Evolutionary conservation across 2,888 invertebrate species (phyloP).

Genomic region (Drosophila histrio): DNA sequence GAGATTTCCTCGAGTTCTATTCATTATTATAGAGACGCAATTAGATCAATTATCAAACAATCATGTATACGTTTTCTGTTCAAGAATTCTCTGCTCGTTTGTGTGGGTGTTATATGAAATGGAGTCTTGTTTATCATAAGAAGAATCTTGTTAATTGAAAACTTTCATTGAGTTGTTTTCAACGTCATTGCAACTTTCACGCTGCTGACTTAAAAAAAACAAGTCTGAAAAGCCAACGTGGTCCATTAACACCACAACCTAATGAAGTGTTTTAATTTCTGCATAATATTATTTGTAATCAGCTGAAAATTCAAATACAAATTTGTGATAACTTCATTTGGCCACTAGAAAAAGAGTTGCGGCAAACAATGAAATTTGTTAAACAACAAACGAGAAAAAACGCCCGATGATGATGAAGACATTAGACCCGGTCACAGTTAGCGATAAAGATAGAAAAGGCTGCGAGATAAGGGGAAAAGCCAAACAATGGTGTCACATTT

Average conservation of each 20-base stretch:
- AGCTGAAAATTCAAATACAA: conserved; percentile 35
- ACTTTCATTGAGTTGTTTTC: conserved; percentile 12
- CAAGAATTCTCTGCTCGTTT: too few relatives aligned
- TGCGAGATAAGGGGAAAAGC: conserved; percentile 29
- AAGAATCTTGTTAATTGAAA: background rate
- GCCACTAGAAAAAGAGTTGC: conserved; percentile 3
- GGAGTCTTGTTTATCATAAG: background rate
- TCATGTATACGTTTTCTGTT: too few relatives aligned
- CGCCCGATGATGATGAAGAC: conserved; percentile 55
- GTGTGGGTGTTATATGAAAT: too few relatives aligned
- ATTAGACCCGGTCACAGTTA: conserved; percentile 49
- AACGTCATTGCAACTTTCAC: conserved; percentile 63
- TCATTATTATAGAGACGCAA: too few relatives aligned
- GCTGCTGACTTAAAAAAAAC: conserved; percentile 17
- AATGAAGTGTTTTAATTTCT: conserved; percentile 71
- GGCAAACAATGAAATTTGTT: conserved; percentile 43
- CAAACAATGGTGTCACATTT: conserved; percentile 67
- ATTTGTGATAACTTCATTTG: conserved; percentile 57
- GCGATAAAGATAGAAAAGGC: conserved; percentile 20
- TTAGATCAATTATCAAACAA: too few relatives aligned
- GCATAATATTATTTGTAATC: conserved; percentile 57
- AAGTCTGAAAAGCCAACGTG: conserved; percentile 8
- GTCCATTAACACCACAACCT: conserved; percentile 59
- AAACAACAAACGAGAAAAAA: conserved; percentile 25
- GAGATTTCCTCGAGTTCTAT: too few relatives aligned